Conservation (phyloP, 1,140 invertebrate species). For the Latrodectus geometricus region DNA sequence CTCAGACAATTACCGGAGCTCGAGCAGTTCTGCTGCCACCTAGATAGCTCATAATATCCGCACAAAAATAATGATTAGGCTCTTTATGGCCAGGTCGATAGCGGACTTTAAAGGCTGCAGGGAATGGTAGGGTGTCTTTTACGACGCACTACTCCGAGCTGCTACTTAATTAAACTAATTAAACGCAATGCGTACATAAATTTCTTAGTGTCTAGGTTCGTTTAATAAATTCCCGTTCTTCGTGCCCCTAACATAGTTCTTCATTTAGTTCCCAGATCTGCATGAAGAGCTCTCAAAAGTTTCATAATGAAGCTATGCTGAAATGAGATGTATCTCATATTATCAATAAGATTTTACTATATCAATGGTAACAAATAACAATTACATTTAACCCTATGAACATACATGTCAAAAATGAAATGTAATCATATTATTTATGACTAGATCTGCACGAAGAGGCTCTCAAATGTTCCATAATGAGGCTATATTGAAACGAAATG, state of each 20-base stretch:
- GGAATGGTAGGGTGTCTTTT: constrained; percentile 36
- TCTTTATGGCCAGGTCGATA: constrained; percentile 42
- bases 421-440: neutral
- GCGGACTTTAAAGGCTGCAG: constrained; percentile 6
- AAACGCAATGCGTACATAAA: constrained; percentile 55
- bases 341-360: too few species aligned
- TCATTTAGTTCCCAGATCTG: constrained; percentile 9
- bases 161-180: constrained; percentile 60
- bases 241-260: constrained; percentile 13
- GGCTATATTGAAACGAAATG: too few species aligned
- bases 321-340: too few species aligned
- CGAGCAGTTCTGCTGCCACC: neutral
- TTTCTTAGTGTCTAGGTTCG: constrained; percentile 2
- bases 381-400: too few species aligned
- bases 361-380: too few species aligned
- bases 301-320: too few species aligned
- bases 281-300: too few species aligned
- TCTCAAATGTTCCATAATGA: too few species aligned
- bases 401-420: neutral
- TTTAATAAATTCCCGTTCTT: constrained; percentile 41
- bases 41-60: constrained; percentile 29
- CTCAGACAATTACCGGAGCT: constrained; percentile 17
- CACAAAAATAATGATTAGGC: constrained; percentile 28
- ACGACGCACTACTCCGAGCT: constrained; percentile 24
- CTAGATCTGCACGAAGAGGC: too few species aligned